Base-by-base conservation (phyloP, 2,113 vertebrate genomes). In the Saccopteryx leptura region DNA sequence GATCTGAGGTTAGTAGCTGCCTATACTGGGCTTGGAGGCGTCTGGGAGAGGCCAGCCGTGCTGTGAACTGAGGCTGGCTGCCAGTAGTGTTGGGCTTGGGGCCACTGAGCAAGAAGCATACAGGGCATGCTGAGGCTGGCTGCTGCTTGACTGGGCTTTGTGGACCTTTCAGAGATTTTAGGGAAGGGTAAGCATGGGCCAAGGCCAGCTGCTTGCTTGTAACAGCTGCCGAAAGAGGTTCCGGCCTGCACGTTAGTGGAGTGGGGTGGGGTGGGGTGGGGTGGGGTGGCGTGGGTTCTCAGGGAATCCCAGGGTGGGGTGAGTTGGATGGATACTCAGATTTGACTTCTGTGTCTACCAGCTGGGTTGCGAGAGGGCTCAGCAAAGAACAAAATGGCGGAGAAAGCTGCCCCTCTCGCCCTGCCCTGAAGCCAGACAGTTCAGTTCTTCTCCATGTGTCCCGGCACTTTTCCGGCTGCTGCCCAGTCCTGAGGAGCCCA, bases 401-500 rank as follows among this genome's bases (percentile, higher is more conserved):
- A 58, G 54, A 24, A 14, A 80, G 78, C n/a, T 24, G 54, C n/a
- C 54, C 54, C 3, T 60, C 19, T 18, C n/a, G 54, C 54, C 31
- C 23, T 2, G 31, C 19, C 31, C 54, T 24, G n/a, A 58, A 80
- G 31, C 54, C 24, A 24, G 78, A 24, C 13, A 13, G n/a, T 60
- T 33, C n/a, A 11, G n/a, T 2, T 60, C n/a, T 21, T 39, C n/a
- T 19, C 11, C 3, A 0, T 3, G 0, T 14, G 54, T 14, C 19
- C n/a, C 56, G 54, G n/a, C 12, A 24, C 54, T 19, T 33, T 39
- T 14, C 31, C 11, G 4, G n/a, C n/a, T 7, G 78, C 12, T 9
- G 11, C 21, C n/a, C 52, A 12, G 76, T 4, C 7, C 75, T 21
- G 75, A 39, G 39, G 28, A 33, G 5, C 54, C 14, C 78, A 24